Evolutionary conservation across 1,140 invertebrate species (phyloP).

Genomic region (Gryllus bimaculatus): DNA sequence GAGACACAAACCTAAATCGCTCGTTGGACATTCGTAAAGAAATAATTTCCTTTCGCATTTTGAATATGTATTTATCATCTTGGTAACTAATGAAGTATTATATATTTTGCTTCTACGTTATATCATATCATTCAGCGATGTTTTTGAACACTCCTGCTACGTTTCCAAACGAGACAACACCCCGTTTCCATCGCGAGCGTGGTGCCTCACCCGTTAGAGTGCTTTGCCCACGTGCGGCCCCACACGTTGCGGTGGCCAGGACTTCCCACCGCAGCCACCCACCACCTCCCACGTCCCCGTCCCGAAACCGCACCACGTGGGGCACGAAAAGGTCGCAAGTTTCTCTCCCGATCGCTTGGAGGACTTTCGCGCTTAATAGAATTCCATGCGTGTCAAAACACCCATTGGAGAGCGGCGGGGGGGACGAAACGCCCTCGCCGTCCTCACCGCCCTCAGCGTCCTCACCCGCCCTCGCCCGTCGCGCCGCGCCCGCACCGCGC

Average conservation of each 20-base stretch:
- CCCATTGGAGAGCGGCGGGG: not conserved
- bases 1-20: no score
- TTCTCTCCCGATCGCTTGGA: not conserved
- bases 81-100: no score
- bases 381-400: not conserved
- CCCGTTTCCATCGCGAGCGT: no score
- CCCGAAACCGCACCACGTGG: not conserved
- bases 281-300: not conserved
- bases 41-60: no score
- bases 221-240: not conserved
- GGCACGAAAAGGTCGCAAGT: not conserved
- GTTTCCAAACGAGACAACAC: no score
- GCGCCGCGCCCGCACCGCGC: no score
- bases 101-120: no score
- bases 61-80: no score
- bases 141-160: no score
- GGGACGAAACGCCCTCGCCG: not conserved
- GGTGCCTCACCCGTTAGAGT: not conserved
- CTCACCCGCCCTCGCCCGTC: not conserved
- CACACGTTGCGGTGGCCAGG: not conserved
- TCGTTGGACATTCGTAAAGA: no score
- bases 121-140: no score
- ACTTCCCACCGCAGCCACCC: no score
- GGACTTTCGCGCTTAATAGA: not conserved
- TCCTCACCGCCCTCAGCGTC: not conserved